Evolutionary conservation across 2,797 vertebrate genomes (phyloP).

Genomic region (Anas capensis): DNA sequence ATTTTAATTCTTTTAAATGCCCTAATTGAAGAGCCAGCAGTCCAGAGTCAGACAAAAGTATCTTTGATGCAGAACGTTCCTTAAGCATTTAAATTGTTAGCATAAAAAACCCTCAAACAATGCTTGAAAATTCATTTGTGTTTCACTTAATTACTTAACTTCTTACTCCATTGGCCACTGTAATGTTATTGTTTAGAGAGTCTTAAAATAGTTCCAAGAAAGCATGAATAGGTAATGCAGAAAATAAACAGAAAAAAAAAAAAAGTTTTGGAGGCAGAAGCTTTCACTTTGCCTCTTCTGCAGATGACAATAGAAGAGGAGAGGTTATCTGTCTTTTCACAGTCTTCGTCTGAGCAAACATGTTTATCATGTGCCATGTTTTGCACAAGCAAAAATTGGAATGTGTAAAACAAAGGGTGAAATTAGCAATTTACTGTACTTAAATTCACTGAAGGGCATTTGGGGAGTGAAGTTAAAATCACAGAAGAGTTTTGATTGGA

Average conservation of each 20-base stretch:
- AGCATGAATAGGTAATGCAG: not conserved
- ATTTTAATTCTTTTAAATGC: slow-evolving; percentile 32
- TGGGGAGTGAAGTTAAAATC: not conserved
- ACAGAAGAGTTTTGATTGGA: not conserved
- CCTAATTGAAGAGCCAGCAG: not conserved
- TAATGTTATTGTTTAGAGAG: not conserved
- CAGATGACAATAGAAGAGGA: not conserved
- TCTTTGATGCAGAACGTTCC: slow-evolving; percentile 3
- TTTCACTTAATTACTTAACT: slow-evolving; percentile 41
- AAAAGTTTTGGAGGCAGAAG: not conserved
- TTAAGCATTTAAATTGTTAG: slow-evolving; percentile 24
- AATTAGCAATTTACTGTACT: not conserved
- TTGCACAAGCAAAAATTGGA: not conserved
- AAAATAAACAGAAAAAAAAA: not conserved
- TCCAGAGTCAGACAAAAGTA: slow-evolving; percentile 7
- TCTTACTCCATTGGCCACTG: not conserved
- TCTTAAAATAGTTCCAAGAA: not conserved
- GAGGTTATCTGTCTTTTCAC: not conserved
- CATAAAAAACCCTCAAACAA: not conserved
- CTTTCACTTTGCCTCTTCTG: not conserved
- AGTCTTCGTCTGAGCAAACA: not conserved
- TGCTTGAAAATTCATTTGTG: slow-evolving; percentile 47
- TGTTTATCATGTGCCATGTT: not conserved
- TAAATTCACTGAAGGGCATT: not conserved
- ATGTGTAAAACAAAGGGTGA: not conserved